Percentiles rank a stretch among this genome's conserved stretches.
phyloP scores from a whole-genome alignment of 2,113 vertebrate genomes.

The Salvator merianae region DNA sequence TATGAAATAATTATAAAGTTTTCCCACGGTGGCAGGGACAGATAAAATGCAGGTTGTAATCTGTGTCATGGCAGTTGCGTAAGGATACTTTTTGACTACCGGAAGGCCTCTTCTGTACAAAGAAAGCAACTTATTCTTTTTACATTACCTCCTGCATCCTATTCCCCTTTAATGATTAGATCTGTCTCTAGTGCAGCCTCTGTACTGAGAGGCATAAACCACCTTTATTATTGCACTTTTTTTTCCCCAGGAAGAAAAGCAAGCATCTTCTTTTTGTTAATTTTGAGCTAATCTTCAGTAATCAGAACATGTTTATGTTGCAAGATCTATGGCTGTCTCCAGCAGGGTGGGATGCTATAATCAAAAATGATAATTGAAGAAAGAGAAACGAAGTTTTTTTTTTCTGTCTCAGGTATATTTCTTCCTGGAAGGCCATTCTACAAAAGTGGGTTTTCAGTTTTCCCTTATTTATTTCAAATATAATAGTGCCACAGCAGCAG shows the following conservation, averaged over 20 bases:
- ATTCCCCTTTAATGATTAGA: neutral
- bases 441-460: neutral
- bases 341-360: neutral
- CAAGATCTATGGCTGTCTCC: neutral
- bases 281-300: neutral
- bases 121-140: neutral
- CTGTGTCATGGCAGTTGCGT: neutral
- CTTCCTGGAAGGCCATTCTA: neutral
- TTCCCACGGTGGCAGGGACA: neutral
- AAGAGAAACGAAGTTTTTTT: no score
- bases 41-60: conserved; percentile 2
- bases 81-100: conserved; percentile 13
- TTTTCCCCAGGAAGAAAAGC: neutral
- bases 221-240: neutral
- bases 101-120: neutral
- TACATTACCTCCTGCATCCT: neutral
- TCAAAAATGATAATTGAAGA: neutral
- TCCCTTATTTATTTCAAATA: neutral
- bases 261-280: neutral
- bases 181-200: neutral
- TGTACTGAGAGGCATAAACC: neutral
- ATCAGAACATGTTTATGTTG: neutral
- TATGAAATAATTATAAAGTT: conserved; percentile 6
- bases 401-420: neutral
- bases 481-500: neutral